Evolutionary conservation across 2,888 invertebrate species (phyloP), one percentile per base, ranked within the genome.

Genomic region (Coelopa pilipes): DNA sequence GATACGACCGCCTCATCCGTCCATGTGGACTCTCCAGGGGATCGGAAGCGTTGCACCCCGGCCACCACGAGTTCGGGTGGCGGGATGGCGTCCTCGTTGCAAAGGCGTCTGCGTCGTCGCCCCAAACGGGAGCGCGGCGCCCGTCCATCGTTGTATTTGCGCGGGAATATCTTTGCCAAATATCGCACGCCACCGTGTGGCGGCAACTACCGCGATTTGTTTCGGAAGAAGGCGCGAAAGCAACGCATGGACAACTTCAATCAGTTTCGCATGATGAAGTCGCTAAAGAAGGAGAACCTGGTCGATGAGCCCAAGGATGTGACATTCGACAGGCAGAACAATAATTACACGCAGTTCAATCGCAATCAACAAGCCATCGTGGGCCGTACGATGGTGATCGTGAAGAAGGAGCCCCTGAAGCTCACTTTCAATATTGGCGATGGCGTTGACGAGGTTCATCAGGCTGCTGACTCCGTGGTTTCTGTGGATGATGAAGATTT

Each of bases 101-200:
- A 75, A 70, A 71, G 66, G 47, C 74, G 73, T 24, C n/a, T 73
- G 10, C 65, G 71, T 5, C 77, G 76, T 7, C 74, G 80, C 4
- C 78, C 74, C 19, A 76, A 73, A 12, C 74, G 69, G 1, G 78
- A 78, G 62, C 77, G 76, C 49, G 72, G 73, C 53, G 5, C 79
- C 55, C 68, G 79, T 62, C 60, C 80, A 46, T 72, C 83, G 5
- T 74, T 85, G 1, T 78, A 77, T 49, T 46, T 82, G 49, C 76
- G 81, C 15, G 82, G 84, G 7, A 80, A 80, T 69, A 80, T 82
- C 24, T 82, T 82, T 74, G 78, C 80, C 5, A 80, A 79, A 21
- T 76, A 78, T 71, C 79, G 79, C 1, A 79, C 80, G 5, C 69
- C 71, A 3, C 78, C 79, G 17, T 76, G 75, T 53, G 76, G 76